Conservation (phyloP, 2,888 invertebrate genomes). For the Parnassius orleans region DNA sequence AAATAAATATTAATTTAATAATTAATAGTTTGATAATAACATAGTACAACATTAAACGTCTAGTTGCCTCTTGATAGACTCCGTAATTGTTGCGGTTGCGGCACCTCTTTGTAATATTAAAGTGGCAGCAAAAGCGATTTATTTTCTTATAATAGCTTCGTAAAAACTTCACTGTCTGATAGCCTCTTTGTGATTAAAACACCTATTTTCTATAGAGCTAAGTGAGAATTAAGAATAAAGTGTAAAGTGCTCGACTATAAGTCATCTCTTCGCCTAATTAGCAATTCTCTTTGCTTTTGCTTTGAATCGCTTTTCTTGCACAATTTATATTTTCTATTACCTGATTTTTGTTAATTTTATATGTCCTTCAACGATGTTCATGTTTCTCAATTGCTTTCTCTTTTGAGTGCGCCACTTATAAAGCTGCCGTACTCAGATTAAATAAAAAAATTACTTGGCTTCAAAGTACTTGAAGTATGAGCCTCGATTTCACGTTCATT, state of each 20-base stretch:
- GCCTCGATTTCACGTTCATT: too few species aligned
- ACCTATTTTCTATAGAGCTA: constrained; percentile 2
- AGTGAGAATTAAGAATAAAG: constrained; percentile 10
- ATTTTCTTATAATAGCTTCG: background rate
- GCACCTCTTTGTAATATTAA: constrained; percentile 1
- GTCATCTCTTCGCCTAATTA: constrained; percentile 7
- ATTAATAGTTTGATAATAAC: too few species aligned
- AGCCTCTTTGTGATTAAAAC: constrained; percentile 9
- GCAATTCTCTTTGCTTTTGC: constrained; percentile 12
- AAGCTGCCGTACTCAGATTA: background rate
- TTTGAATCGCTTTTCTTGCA: background rate
- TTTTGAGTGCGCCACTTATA: background rate
- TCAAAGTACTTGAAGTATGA: too few species aligned
- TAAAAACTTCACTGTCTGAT: background rate
- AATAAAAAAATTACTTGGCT: too few species aligned
- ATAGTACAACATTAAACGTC: too few species aligned
- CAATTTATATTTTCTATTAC: background rate
- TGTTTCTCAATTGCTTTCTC: constrained; percentile 3
- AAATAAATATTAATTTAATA: too few species aligned
- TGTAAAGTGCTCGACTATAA: constrained; percentile 2
- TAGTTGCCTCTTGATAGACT: too few species aligned
- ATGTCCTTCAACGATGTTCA: constrained; percentile 3
- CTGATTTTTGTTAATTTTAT: constrained; percentile 11
- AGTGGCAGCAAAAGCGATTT: background rate
- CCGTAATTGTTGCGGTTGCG: too few species aligned